A percentile compares a stretch with the other conserved stretches of the same genome.
These are phyloP conservation scores for Pocillopora damicornis DNA, from an alignment of 64 coral and sea anemone species.

Conservation along the genomic window DNA sequence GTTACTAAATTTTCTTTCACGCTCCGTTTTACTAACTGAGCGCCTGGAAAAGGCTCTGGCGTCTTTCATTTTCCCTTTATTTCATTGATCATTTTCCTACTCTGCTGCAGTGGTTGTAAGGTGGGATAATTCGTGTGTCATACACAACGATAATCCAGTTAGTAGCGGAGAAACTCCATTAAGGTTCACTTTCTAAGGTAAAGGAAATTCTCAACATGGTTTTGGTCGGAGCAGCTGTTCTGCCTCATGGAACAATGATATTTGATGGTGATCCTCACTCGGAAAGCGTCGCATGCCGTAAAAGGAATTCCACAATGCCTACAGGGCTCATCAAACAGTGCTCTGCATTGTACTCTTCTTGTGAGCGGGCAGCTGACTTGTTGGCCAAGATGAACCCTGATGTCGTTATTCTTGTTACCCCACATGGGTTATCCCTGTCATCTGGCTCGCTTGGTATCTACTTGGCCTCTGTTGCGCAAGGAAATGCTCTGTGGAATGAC, in stretches of 20 bases:
- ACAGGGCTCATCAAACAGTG: conserved; percentile 22
- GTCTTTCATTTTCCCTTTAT: too few relatives aligned
- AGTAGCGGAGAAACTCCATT: too few relatives aligned
- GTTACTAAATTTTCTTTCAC: too few relatives aligned
- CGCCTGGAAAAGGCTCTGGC: too few relatives aligned
- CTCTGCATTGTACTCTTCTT: conserved; percentile 33
- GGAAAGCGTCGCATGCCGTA: conserved; percentile 33
- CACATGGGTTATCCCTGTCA: conserved; percentile 54
- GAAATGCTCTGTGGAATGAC: conserved; percentile 84
- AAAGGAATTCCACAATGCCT: conserved; percentile 44
- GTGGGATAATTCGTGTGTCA: too few relatives aligned
- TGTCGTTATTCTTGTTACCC: conserved; percentile 61
- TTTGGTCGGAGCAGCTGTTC: conserved; percentile 56
- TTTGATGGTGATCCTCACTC: conserved; percentile 63
- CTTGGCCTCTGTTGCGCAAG: conserved; percentile 35
- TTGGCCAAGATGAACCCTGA: conserved; percentile 55
- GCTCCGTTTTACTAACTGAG: too few relatives aligned
- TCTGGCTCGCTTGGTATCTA: conserved; percentile 59
- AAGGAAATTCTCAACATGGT: conserved; percentile 6
- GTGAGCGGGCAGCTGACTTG: conserved; percentile 26
- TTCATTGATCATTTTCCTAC: too few relatives aligned
- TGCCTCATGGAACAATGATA: conserved; percentile 68
- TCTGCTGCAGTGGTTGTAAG: too few relatives aligned
- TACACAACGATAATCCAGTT: too few relatives aligned
- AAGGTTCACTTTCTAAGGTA: not conserved